Conservation (phyloP, 1,140 invertebrate species). For the Megalonaias nervosa region DNA sequence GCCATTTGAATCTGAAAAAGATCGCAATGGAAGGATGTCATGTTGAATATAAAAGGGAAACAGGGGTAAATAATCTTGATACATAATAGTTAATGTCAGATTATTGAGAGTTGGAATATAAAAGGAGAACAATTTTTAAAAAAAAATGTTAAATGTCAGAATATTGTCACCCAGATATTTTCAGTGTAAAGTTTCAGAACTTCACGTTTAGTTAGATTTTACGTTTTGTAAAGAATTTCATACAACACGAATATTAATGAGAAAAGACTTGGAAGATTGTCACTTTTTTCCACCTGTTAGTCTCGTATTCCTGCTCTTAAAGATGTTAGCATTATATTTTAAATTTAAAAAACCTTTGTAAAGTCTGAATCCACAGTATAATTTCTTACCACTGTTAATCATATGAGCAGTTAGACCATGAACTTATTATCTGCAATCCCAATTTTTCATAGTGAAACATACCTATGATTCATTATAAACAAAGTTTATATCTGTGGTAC, state of each 20-base stretch:
- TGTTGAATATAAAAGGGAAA: conserved; percentile 96
- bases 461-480: no score
- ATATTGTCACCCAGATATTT: not conserved
- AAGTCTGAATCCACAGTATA: no score
- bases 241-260: not conserved
- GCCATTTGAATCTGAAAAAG: conserved; percentile 95
- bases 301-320: no score
- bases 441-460: no score
- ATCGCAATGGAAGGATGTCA: conserved; percentile 94
- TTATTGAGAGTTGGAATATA: not conserved
- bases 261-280: not conserved
- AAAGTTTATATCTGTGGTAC: no score
- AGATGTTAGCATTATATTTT: no score
- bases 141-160: no score
- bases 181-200: not conserved
- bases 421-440: no score
- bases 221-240: not conserved
- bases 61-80: conserved; percentile 79
- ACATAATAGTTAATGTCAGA: not conserved
- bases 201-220: conserved; percentile 1
- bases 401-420: no score
- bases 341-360: no score
- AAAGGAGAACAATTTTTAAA: no score
- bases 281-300: not conserved
- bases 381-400: no score